phyloP scores from a whole-genome alignment of 2,113 vertebrate species.

The Rhipidura dahli region DNA sequence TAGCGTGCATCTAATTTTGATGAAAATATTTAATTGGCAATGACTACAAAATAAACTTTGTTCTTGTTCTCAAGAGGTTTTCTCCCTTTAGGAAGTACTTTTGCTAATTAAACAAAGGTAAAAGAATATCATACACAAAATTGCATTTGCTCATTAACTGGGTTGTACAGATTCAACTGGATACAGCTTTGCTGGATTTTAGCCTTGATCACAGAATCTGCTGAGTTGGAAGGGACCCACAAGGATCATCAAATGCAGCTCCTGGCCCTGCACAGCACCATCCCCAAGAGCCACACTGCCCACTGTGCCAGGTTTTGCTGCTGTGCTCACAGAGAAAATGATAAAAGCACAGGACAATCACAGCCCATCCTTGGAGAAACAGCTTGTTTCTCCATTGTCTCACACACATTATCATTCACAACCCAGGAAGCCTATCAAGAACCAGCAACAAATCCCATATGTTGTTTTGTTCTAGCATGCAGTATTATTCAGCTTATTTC shows the following conservation, averaged over 20 bases:
- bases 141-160: neutral
- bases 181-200: neutral
- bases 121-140: neutral
- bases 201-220: neutral
- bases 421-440: neutral
- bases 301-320: neutral
- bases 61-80: conserved; percentile 6
- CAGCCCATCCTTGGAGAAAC: neutral
- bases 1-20: neutral
- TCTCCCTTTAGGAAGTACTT: neutral
- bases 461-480: neutral
- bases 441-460: neutral
- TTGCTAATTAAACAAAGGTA: neutral
- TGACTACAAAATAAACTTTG: conserved; percentile 16
- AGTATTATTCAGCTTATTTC: neutral
- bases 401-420: neutral
- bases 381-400: neutral
- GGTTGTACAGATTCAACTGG: neutral
- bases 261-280: neutral
- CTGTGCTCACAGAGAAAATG: neutral
- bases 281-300: neutral
- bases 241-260: neutral
- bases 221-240: neutral
- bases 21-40: neutral
- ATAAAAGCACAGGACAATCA: neutral